Evolutionary conservation across 2,113 vertebrate genomes (phyloP), one percentile per base, ranked within the genome.

Genomic region (Nansenia antarctica): DNA sequence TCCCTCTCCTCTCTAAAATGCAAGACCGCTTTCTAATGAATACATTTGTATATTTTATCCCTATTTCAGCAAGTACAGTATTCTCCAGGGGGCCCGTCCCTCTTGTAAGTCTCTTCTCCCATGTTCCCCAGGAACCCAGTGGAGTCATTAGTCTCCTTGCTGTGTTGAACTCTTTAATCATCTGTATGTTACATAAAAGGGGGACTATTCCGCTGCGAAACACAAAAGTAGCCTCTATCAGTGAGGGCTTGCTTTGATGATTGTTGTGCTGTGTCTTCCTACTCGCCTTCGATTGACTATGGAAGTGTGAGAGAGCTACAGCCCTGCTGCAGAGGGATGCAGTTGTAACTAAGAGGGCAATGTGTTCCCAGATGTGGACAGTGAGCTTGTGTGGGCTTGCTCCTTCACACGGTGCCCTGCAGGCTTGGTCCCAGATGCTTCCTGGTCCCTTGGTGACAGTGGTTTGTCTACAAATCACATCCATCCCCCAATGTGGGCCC

Each of bases 151-250:
- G 85, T 88, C 85, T 90, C 78, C 83, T 86, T 82, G 83, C 87
- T 76, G 81, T 87, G 85, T 86, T 89, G 88, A 91, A 88, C 88
- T 91, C 87, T 92, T 91, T 91, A 92, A 92, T 90, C 90, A 90
- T 90, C 79, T 89, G 86, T 86, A 84, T 86, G 87, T 85, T 85
- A 88, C 84, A 90, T 86, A 90, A 87, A 91, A 90, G 84, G 81
- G 84, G 80, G 74, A 83, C 84, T 82, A 86, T 89, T 86, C 83
- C 88, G 86, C 78, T 77, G 78, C 79, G 83, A 87, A 86, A 87
- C 82, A 80, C 81, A 85, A 83, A 85, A 64, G 78, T 69, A 57
- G 11, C 37, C 72, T 32, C 65, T 72, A 79, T 82, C 79, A 83
- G 80, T 76, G 52, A 76, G 72, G 80, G 81, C 69, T 79, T 64